These are phyloP conservation scores for Chelidonichthys spinosus DNA, from an alignment of 2,797 vertebrate genomes.

Conservation along the genomic window DNA sequence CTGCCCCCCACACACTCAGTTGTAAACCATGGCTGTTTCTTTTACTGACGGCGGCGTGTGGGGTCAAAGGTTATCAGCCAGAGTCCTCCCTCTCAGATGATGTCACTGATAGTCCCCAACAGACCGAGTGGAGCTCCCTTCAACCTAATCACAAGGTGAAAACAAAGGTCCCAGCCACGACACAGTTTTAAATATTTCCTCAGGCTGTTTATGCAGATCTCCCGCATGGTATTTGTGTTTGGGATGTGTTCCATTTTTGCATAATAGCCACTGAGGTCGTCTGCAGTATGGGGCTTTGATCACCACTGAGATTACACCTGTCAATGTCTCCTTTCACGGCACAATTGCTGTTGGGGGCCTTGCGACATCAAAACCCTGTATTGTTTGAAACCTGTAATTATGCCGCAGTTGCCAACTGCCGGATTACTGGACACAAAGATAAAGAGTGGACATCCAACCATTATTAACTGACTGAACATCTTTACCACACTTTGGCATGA, in stretches of 20 bases:
- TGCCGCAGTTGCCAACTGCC: slow-evolving; percentile 25
- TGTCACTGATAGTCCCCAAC: slow-evolving; percentile 58
- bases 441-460: slow-evolving; percentile 8
- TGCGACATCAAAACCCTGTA: slow-evolving; percentile 2
- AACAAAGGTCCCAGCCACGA: slow-evolving; percentile 40
- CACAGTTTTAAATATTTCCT: slow-evolving; percentile 1
- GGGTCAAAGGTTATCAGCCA: slow-evolving; percentile 67
- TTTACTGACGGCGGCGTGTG: slow-evolving; percentile 37
- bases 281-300: slow-evolving; percentile 17
- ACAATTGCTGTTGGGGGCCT: slow-evolving; percentile 14
- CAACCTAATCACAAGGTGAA: slow-evolving; percentile 52
- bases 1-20: slow-evolving; percentile 7
- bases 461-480: slow-evolving; percentile 16
- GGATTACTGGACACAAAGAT: slow-evolving; percentile 17
- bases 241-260: slow-evolving; percentile 26
- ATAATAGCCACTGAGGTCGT: slow-evolving; percentile 3
- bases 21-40: slow-evolving; percentile 40
- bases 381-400: slow-evolving; percentile 21
- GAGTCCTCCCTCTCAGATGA: slow-evolving; percentile 56
- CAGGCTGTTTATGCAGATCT: slow-evolving; percentile 20
- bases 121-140: slow-evolving; percentile 33
- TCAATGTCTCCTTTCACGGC: slow-evolving; percentile 18
- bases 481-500: not conserved
- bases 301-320: not conserved
- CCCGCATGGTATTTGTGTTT: slow-evolving; percentile 15